Evolutionary conservation across 2,797 vertebrate genomes (phyloP), one percentile per base, ranked within the genome.

Genomic region (Paedocypris micromegethes): DNA sequence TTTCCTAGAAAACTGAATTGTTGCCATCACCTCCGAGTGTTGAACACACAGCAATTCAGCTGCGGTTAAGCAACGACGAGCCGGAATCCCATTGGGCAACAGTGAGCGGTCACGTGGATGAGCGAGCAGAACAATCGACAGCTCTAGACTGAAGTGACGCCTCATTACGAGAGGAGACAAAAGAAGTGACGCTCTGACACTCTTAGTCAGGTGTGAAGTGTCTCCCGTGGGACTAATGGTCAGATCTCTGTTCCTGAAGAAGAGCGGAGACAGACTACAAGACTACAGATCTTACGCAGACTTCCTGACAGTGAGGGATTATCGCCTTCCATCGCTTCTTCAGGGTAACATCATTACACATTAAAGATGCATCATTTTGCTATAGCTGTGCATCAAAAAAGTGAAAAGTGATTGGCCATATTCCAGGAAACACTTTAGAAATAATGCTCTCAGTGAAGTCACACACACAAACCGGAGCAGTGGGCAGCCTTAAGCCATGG

Each of bases 91-190:
- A 52, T 48, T 64, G 60, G 68, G 68, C 60, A 64, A 54, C 53
- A 43, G 53, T 64, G 59, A 57, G 46, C 4, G 2, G 60, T 70
- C 68, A 64, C 37, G 60, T 70, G 68, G 53, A 70, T 9, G 68
- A 70, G 60, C 23, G 47, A 55, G 68, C 6, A 0, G 68, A 64
- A 70, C 58, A 70, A 63, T 64, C 47, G 60, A 51, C 60, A 64
- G 9, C 54, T 46, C 60, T 40, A 9, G 60, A 51, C 60, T 45
- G 54, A 46, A 45, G 47, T 52, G 54, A 70, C 57, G 60, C 60
- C 68, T 70, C 68, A 70, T 70, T 70, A 70, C 56, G 53, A 70
- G 40, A 57, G 37, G 64, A 47, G 54, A 57, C 68, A 64, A 64
- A 69, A 64, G 60, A 48, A 58, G 60, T 62, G 53, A 38, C 3